phyloP scores from a whole-genome alignment of 2,113 vertebrate species.

The Entomyzon cyanotis region DNA sequence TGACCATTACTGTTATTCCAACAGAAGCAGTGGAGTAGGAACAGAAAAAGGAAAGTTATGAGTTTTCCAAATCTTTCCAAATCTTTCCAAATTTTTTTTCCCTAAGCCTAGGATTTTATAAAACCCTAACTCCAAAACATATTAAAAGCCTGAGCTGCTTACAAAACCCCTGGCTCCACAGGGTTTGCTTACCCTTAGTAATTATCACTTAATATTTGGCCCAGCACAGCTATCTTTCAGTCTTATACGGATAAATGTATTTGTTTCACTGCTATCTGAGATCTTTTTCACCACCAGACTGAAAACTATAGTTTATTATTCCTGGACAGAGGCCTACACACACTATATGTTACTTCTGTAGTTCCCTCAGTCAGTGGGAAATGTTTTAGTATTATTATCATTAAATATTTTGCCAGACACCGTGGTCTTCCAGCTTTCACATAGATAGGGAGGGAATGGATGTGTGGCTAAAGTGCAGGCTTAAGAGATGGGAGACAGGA shows the following conservation, averaged over 20 bases:
- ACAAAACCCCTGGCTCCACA: slow-evolving; percentile 54
- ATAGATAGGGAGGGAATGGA: slow-evolving; percentile 20
- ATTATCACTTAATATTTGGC: slow-evolving; percentile 74
- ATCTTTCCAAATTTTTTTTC: not conserved
- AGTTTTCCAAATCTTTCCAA: not conserved
- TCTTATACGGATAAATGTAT: slow-evolving; percentile 63
- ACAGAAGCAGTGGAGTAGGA: not conserved
- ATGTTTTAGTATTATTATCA: slow-evolving; percentile 61
- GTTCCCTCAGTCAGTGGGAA: slow-evolving; percentile 52
- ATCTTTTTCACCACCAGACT: slow-evolving; percentile 31
- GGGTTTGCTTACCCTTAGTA: slow-evolving; percentile 61
- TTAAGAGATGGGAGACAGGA: not conserved
- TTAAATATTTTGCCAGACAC: slow-evolving; percentile 60
- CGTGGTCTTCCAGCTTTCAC: slow-evolving; percentile 40
- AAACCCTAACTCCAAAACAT: slow-evolving; percentile 23
- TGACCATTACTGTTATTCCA: not conserved
- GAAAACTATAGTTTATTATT: slow-evolving; percentile 67
- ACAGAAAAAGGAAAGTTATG: not conserved
- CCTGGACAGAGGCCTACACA: slow-evolving; percentile 58
- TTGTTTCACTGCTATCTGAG: slow-evolving; percentile 67
- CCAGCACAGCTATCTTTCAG: slow-evolving; percentile 39
- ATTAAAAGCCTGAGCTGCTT: slow-evolving; percentile 47
- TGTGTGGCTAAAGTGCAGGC: slow-evolving; percentile 31
- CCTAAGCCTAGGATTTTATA: slow-evolving; percentile 28
- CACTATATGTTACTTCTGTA: slow-evolving; percentile 54